Base-by-base conservation (phyloP, 2,888 invertebrate species). In the Aquatica leii region DNA sequence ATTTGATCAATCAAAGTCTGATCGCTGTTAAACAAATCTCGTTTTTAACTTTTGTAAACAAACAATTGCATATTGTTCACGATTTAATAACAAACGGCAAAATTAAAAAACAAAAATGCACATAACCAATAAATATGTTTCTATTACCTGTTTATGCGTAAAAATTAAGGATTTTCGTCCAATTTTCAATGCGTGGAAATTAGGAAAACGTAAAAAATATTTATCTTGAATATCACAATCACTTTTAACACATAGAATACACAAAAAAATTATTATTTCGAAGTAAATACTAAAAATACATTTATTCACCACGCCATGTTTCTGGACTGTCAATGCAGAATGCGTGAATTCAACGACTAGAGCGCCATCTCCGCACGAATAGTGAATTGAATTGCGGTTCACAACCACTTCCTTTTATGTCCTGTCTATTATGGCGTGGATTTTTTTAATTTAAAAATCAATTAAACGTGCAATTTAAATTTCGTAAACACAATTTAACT, bases 81-180 rank as follows among this genome's bases (percentile, higher is more conserved):
- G n/a, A n/a, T n/a, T 46, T 24, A 43, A 14, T 43, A 43, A 43
- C 1, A 17, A 15, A 37, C 11, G 37, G 46, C 35, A 52, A 31
- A 60, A 60, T 67, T 67, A 62, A 70, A 67, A 61, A 72, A 72
- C 69, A 72, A 72, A 68, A 70, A 68, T 68, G 59, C 64, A 72
- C 71, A 72, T 70, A 72, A 72, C 71, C 71, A 71, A 71, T 66
- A 72, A 72, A 65, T 66, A 70, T 72, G 71, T 67, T 68, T 66
- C 64, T 61, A 60, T 65, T 65, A 69, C 66, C 68, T 65, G 12
- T 65, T 60, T 59, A 56, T 20, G 18, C 15, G 18, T 14, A 53
- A 34, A 58, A 60, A 59, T 52, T 31, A 49, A 54, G 11, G 20
- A 21, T 12, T 35, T 31, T 40, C 31, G 6, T 14, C 14, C 41